phyloP scores from a whole-genome alignment of 1,140 invertebrate genomes.

The Drosophila dunni region DNA sequence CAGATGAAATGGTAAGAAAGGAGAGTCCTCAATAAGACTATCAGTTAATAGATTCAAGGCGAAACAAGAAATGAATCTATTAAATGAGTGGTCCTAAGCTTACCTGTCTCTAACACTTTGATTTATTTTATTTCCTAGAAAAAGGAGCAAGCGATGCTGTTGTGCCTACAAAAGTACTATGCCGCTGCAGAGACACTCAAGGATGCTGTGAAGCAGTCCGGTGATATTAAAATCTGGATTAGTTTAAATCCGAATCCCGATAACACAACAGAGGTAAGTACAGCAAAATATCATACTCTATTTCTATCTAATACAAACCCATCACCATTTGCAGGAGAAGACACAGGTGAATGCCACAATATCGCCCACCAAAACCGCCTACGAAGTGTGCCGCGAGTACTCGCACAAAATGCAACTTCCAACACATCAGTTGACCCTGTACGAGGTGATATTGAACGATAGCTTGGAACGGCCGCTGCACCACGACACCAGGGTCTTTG shows the following conservation, averaged over 20 bases:
- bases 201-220: slow-evolving; percentile 88
- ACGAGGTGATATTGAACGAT: slow-evolving; percentile 91
- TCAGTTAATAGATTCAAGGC: no score
- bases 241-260: slow-evolving; percentile 77
- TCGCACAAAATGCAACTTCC: slow-evolving; percentile 87
- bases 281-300: no score
- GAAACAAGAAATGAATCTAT: no score
- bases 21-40: no score
- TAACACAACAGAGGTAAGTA: slow-evolving; percentile 76
- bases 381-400: slow-evolving; percentile 89
- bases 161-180: slow-evolving; percentile 89
- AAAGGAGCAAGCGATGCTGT: slow-evolving; percentile 89
- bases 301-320: no score
- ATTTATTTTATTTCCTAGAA: slow-evolving; percentile 62
- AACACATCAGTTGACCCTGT: slow-evolving; percentile 88
- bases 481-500: slow-evolving; percentile 89
- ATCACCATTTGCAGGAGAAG: slow-evolving; percentile 65
- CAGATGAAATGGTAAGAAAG: slow-evolving; percentile 84
- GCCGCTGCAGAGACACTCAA: slow-evolving; percentile 84
- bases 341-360: slow-evolving; percentile 85
- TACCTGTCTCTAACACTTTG: no score
- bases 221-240: slow-evolving; percentile 93
- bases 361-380: slow-evolving; percentile 90
- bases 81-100: no score
- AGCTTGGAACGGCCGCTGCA: slow-evolving; percentile 91